phyloP scores from a whole-genome alignment of 2,113 vertebrate species.

The Psittacula cyanocephala region DNA sequence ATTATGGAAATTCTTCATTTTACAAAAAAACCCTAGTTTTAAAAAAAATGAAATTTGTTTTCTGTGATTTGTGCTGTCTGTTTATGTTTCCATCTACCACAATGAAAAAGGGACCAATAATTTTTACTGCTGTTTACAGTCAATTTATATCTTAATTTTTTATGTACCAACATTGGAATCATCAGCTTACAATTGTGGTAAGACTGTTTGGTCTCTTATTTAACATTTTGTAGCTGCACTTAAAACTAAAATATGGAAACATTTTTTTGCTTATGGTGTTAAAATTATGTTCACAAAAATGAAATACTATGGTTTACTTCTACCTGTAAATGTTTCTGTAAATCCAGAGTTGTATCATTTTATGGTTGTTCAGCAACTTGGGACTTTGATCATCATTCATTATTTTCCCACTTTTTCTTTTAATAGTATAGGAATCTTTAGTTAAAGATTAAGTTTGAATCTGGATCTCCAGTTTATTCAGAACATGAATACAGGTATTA shows the following conservation, averaged over 20 bases:
- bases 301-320: neutral
- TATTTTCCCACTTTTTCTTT: neutral
- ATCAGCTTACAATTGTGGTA: neutral
- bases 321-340: neutral
- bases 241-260: neutral
- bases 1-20: neutral
- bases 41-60: neutral
- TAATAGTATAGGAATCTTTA: neutral
- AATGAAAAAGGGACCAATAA: neutral
- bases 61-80: neutral
- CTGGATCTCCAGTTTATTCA: neutral
- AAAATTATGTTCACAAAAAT: neutral
- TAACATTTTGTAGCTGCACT: neutral
- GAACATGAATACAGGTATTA: neutral
- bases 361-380: neutral
- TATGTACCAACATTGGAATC: neutral
- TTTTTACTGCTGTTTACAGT: neutral
- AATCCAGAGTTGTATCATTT: neutral
- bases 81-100: neutral
- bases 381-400: neutral
- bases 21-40: neutral
- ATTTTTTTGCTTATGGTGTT: neutral
- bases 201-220: neutral
- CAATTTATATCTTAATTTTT: neutral
- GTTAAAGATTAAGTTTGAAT: neutral